Evolutionary conservation across 2,797 vertebrate genomes (phyloP), one percentile per base, ranked within the genome.

Genomic region (Paratrypauchen microcephalus): DNA sequence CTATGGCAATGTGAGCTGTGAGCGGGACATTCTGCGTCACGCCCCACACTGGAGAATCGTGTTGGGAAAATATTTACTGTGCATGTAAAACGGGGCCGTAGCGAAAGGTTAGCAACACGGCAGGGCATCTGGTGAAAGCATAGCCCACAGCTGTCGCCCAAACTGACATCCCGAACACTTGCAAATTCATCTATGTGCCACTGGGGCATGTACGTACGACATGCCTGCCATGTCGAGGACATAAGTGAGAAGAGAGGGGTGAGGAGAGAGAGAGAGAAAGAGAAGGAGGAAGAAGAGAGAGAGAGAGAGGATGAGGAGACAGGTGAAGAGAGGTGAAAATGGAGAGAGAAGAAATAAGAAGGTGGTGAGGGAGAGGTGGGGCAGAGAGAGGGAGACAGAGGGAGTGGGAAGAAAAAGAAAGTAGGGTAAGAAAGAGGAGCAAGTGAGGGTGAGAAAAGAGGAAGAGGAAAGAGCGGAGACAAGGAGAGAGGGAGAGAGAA

Each of bases 91-190:
- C 72, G 67, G 66, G 36, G 76, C 83, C 69, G 76, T 66, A 75
- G 79, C 84, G 82, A 91, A 86, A 93, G 92, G 94, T 95, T 94
- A 95, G 86, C 80, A 77, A 85, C 59, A 61, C 70, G 36, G 61
- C 67, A 45, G 76, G 95, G 95, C 95, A 96, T 96, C 95, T 96
- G 95, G 94, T 95, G 95, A 96, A 96, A 96, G 81, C 87, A 86
- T 93, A 96, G 89, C 92, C 91, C 88, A 93, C 94, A 95, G 95
- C 96, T 96, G 95, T 95, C 92, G 85, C 92, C 92, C 92, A 81
- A 93, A 89, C 87, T 95, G 94, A 95, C 94, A 94, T 94, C 94
- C 93, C 93, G 86, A 92, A 19, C 88, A 90, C 86, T 89, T 90
- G 95, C 94, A 93, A 91, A 95, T 95, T 92, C 94, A 94, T 95